Evolutionary conservation across 2,888 invertebrate species (phyloP), one percentile per base, ranked within the genome.

Genomic region (Aplocera efformata): DNA sequence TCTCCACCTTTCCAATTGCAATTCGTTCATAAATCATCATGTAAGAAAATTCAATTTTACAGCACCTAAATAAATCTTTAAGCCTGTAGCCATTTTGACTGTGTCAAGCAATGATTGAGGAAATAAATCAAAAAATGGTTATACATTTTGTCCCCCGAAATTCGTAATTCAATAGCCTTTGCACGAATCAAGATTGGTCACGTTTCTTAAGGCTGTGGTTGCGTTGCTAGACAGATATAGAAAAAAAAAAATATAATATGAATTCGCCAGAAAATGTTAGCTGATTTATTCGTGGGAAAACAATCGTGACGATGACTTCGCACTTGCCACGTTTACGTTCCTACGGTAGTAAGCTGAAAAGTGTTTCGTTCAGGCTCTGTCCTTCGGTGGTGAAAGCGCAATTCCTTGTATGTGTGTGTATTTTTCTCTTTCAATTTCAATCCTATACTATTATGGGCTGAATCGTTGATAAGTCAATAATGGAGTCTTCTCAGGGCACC

Each of bases 161-260:
- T 65, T 65, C 53, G 61, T 64, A 59, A 65, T 57, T 60, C 58
- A 65, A 71, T 71, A 70, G 63, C 59, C 40, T 32, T 40, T 56
- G 65, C 59, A 62, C 58, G 55, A 61, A 70, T 63, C 53, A 67
- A 59, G 68, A 67, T 67, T 56, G 67, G 71, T 70, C 68, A 62
- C 65, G 67, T 60, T 65, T 56, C 56, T 11, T 41, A 13, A 42
- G 53, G 59, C 32, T 8, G 11, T 1, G 40, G 20, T 7, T 31
- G 10, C n/a, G 5, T 20, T 45, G 13, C 20, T 20, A 29, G 4
- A 23, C 8, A 23, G 8, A 25, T 25, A 8, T 8, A n/a, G n/a
- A n/a, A n/a, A n/a, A n/a, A n/a, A n/a, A n/a, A n/a, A n/a, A 2
- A 25, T 25, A 8, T 25, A 9, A 9, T 25, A 25, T 25, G 2